Conservation (phyloP, 2,888 invertebrate species). For the Saturnia pavonia region DNA sequence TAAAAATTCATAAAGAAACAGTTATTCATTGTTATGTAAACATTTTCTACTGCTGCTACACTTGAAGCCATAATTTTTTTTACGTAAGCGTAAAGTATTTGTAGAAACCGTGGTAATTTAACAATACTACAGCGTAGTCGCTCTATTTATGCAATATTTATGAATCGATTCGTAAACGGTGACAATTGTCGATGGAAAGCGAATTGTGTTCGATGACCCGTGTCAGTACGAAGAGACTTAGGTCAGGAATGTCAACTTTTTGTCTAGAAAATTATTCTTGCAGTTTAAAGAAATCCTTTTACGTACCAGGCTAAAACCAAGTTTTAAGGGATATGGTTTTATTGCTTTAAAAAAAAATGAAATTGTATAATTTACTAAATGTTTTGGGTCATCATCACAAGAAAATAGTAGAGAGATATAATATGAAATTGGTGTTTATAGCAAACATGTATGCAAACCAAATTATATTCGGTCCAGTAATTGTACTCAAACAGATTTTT, state of each 20-base stretch:
- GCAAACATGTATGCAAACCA: too few species aligned
- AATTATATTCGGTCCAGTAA: too few species aligned
- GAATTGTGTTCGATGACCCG: slow-evolving; percentile 36
- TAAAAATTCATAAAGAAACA: background rate
- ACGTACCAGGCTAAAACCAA: background rate
- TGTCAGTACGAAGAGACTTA: slow-evolving; percentile 27
- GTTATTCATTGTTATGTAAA: background rate
- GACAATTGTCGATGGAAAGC: slow-evolving; percentile 5
- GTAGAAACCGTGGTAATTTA: background rate
- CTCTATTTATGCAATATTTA: background rate
- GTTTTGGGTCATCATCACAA: background rate
- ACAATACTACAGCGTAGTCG: background rate
- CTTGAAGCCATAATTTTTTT: background rate
- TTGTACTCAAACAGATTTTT: too few species aligned
- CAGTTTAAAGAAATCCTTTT: background rate
- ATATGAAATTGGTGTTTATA: background rate
- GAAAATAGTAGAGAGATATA: background rate
- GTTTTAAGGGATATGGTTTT: background rate
- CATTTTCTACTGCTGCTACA: background rate
- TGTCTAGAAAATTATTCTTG: background rate
- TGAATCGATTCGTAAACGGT: slow-evolving; percentile 3
- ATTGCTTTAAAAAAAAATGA: background rate
- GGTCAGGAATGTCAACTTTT: slow-evolving; percentile 8
- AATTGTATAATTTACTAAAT: background rate
- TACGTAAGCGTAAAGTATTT: slow-evolving; percentile 8